Evolutionary conservation across 2,113 vertebrate species (phyloP).

Genomic region (Callipepla californica): DNA sequence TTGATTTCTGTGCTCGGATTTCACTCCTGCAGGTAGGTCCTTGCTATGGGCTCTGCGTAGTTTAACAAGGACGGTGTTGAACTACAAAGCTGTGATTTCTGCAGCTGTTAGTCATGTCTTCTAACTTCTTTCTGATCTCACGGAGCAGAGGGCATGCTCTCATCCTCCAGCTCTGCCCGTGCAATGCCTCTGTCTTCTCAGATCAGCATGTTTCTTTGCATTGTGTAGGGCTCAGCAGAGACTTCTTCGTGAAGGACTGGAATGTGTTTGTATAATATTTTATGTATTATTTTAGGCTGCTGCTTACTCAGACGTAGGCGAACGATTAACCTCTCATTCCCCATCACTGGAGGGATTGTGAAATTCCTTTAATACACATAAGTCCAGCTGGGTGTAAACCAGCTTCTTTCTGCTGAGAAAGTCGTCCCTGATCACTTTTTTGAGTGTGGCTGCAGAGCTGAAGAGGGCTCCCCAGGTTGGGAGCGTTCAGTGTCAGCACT

Average conservation of each 20-base stretch:
- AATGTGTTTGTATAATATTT: constrained; percentile 45
- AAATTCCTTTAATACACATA: not conserved
- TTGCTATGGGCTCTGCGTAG: not conserved
- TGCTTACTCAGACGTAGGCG: not conserved
- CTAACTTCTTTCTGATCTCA: not conserved
- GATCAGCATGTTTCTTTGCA: not conserved
- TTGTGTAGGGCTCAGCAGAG: constrained; percentile 5
- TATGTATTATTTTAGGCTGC: constrained; percentile 56
- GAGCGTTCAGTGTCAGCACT: not conserved
- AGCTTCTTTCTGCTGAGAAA: not conserved
- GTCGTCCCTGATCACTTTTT: not conserved
- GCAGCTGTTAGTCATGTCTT: not conserved
- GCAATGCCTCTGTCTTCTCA: fast-evolving
- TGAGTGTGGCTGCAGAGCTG: not conserved
- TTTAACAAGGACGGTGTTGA: not conserved
- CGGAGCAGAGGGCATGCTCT: not conserved
- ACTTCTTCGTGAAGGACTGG: not conserved
- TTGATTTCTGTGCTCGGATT: not conserved
- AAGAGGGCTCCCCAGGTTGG: not conserved
- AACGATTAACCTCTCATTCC: not conserved
- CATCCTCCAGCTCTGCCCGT: not conserved
- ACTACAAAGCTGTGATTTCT: not conserved
- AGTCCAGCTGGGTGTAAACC: not conserved
- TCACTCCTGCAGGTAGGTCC: not conserved
- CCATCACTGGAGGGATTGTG: fast-evolving